Base-by-base conservation (phyloP, 2,113 vertebrate genomes). In the Oreochromis spilurus region DNA sequence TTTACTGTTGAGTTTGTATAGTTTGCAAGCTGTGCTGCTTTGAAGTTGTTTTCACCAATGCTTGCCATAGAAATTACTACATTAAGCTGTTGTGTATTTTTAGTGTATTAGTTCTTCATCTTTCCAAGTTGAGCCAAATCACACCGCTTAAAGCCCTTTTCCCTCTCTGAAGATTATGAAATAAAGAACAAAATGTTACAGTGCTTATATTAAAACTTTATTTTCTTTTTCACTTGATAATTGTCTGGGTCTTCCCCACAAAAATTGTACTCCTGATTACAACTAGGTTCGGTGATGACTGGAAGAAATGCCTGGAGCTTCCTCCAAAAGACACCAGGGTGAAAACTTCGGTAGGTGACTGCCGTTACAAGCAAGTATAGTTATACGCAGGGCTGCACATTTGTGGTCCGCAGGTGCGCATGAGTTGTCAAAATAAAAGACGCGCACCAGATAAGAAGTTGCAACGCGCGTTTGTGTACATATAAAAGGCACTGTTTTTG, bases 251-350 rank as follows among this genome's bases (percentile, higher is more conserved):
- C 72, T 77, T 50, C 43, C 26, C 14, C 31, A 34, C 45, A 52
- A 77, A 77, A 77, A 52, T 9, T 34, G 45, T 52, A 13, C 45
- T 50, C 9, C 3, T 40, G 38, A 55, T 43, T 81, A 19, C 3
- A 10, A 17, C 38, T 75, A 96, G 95, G 79, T 96, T 96, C 93
- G 96, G 95, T 8, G 95, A 96, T 92, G 95, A 96, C 90, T 96
- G 96, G 96, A 96, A 96, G 90, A 96, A 95, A 84, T 93, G 85
- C 88, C 88, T 96, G 83, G 95, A 95, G 45, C 94, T 96, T 78
- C 96, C 96, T 83, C 92, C 93, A 48, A 96, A 94, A 94, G 96
- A 96, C 90, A 92, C 21, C n/a, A 91, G 95, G 88, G 12, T 96
- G 79, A 94, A 48, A 94, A 96, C 96, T 38, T 93, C 94, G 88